Evolutionary conservation across 2,888 invertebrate genomes (phyloP).

Genomic region (Perizoma flavofasciatum): DNA sequence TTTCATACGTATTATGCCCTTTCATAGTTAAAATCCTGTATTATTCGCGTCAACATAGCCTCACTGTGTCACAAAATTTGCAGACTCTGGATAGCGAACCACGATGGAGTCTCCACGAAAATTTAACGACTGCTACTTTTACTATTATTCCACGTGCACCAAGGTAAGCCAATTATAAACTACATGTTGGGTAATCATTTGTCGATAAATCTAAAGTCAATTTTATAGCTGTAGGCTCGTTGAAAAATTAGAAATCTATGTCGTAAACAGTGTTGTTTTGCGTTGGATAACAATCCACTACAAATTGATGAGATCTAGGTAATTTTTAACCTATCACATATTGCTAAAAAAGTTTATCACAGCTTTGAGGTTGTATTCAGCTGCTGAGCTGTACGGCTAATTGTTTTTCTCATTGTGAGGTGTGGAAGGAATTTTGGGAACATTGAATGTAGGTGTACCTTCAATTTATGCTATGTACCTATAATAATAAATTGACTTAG

Average conservation of each 20-base stretch:
- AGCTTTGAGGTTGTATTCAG: background rate
- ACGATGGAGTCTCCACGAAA: constrained; percentile 88
- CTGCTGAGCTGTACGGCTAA: background rate
- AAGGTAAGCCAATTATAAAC: constrained; percentile 85
- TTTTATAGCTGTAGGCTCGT: constrained; percentile 1
- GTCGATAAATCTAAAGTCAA: constrained; percentile 3
- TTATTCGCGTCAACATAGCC: constrained; percentile 39
- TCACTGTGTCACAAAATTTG: constrained; percentile 49
- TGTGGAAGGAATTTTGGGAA: background rate
- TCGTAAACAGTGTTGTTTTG: constrained; percentile 25
- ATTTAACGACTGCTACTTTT: constrained; percentile 95
- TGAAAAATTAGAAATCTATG: constrained; percentile 6
- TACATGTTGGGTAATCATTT: constrained; percentile 9
- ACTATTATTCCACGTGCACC: constrained; percentile 93
- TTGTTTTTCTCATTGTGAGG: background rate
- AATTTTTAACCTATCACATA: background rate
- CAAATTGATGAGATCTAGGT: background rate
- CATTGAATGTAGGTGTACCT: background rate
- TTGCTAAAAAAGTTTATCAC: background rate
- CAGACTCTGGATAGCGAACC: constrained; percentile 70
- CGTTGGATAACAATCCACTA: constrained; percentile 16
- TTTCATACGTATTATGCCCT: constrained; percentile 6
- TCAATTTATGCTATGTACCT: too few relatives aligned
- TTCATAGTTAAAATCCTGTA: constrained; percentile 22
- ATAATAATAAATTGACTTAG: too few relatives aligned